Evolutionary conservation across 2,113 vertebrate genomes (phyloP).

Genomic region (Emydura subglobosa): DNA sequence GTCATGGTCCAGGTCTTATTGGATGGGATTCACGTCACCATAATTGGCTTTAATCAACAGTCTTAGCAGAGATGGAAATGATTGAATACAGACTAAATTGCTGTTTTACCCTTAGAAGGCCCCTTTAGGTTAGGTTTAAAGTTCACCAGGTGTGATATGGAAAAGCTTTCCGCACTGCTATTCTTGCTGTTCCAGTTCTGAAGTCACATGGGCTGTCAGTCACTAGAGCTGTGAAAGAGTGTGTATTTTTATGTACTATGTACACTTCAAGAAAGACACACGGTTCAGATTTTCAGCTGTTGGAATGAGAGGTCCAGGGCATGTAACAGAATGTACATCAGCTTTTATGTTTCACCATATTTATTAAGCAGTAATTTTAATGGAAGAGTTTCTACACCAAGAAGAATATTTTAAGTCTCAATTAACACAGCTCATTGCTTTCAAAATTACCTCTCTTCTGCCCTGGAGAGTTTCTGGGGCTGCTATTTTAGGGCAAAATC

Average conservation of each 20-base stretch:
- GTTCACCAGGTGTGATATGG: not conserved
- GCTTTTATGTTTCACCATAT: not conserved
- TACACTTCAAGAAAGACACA: not conserved
- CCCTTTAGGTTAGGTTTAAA: not conserved
- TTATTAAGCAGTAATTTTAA: not conserved
- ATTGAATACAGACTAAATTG: not conserved
- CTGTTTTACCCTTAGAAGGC: not conserved
- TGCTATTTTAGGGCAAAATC: not conserved
- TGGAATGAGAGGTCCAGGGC: not conserved
- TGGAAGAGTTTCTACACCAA: not conserved
- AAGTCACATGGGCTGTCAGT: not conserved
- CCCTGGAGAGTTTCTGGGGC: not conserved
- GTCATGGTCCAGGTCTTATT: not conserved
- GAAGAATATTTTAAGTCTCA: not conserved
- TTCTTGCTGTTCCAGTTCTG: not conserved
- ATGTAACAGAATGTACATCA: not conserved
- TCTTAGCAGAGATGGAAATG: not conserved
- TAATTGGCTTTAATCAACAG: not conserved
- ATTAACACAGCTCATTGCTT: not conserved
- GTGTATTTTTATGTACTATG: not conserved
- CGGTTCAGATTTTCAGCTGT: not conserved
- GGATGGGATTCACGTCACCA: fast-evolving
- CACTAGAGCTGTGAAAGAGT: not conserved
- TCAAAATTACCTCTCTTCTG: not conserved
- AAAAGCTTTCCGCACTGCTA: not conserved